A percentile compares a stretch with the other conserved stretches of the same genome.
phyloP scores from a whole-genome alignment of 1,140 invertebrate species.

The Dendrolimus kikuchii region DNA sequence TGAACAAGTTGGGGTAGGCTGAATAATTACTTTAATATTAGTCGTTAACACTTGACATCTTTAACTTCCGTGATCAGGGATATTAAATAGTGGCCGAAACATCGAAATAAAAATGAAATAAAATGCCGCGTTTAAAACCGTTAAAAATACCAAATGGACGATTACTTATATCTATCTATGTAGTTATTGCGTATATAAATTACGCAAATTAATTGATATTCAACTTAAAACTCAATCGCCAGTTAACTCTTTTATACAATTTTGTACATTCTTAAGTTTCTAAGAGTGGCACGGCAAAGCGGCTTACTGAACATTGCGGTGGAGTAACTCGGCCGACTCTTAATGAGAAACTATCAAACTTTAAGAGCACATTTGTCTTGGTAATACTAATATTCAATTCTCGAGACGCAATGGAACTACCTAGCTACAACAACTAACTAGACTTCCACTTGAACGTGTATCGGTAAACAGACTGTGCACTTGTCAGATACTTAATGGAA shows the following conservation, averaged over 20 bases:
- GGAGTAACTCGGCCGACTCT: slow-evolving; percentile 14
- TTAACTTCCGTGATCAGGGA: no score
- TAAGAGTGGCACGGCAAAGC: slow-evolving; percentile 10
- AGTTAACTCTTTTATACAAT: not conserved
- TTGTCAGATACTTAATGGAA: slow-evolving; percentile 3
- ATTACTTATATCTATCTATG: no score
- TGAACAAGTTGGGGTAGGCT: no score
- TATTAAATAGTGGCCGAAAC: not conserved
- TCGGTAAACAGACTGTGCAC: slow-evolving; percentile 5
- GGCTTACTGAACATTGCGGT: slow-evolving; percentile 28
- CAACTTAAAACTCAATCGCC: not conserved
- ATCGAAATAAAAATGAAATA: no score
- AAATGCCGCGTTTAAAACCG: no score
- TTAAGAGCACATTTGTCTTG: slow-evolving; percentile 43
- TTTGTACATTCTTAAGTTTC: slow-evolving; percentile 10
- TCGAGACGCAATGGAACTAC: slow-evolving; percentile 3
- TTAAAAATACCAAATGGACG: no score
- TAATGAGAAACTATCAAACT: slow-evolving; percentile 57
- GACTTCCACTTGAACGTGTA: slow-evolving; percentile 19
- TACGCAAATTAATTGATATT: no score
- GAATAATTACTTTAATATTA: no score
- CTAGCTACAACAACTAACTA: slow-evolving; percentile 17
- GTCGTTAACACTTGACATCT: no score
- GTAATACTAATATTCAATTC: slow-evolving; percentile 50
- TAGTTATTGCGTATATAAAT: no score